These are phyloP conservation scores for Drosophila sordidapex DNA, from an alignment of 2,888 invertebrate species.

Conservation along the genomic window DNA sequence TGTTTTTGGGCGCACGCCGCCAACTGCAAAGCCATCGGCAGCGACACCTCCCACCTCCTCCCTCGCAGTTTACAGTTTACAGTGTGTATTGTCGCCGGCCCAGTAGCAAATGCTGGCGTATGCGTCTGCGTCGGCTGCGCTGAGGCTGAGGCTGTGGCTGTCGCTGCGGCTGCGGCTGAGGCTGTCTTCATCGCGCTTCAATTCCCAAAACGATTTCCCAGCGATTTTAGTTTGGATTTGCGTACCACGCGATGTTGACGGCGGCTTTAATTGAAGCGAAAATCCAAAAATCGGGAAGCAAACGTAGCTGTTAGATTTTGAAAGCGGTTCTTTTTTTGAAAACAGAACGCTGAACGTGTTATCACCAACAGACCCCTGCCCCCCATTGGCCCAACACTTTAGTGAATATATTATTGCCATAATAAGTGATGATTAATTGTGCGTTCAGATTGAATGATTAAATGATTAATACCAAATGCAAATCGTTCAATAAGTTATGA, in stretches of 20 bases:
- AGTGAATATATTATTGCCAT: slow-evolving; percentile 23
- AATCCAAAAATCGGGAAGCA: slow-evolving; percentile 42
- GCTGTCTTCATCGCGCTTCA: slow-evolving; percentile 78
- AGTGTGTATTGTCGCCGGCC: slow-evolving; percentile 37
- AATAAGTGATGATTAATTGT: slow-evolving; percentile 34
- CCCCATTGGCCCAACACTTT: slow-evolving; percentile 2
- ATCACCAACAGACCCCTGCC: slow-evolving; percentile 12
- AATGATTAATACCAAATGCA: slow-evolving; percentile 35
- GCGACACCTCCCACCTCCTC: slow-evolving; percentile 21
- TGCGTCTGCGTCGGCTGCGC: slow-evolving; percentile 38
- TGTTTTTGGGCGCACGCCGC: slow-evolving; percentile 49
- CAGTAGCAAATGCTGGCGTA: slow-evolving; percentile 42
- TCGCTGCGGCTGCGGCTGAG: slow-evolving; percentile 47
- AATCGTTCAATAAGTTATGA: slow-evolving; percentile 35
- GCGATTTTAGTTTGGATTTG: slow-evolving; percentile 85
- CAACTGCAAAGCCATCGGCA: slow-evolving; percentile 24
- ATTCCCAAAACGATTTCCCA: slow-evolving; percentile 82
- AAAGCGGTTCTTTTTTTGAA: slow-evolving; percentile 43
- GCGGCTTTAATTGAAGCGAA: slow-evolving; percentile 78
- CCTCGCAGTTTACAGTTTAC: slow-evolving; percentile 36
- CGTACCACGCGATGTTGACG: slow-evolving; percentile 84
- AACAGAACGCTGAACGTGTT: slow-evolving; percentile 20
- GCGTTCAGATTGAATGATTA: slow-evolving; percentile 17
- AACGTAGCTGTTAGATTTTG: slow-evolving; percentile 38
- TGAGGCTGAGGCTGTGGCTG: slow-evolving; percentile 25